These are phyloP conservation scores for Halcyon badia DNA, from an alignment of 2,797 vertebrate species.

Conservation along the genomic window DNA sequence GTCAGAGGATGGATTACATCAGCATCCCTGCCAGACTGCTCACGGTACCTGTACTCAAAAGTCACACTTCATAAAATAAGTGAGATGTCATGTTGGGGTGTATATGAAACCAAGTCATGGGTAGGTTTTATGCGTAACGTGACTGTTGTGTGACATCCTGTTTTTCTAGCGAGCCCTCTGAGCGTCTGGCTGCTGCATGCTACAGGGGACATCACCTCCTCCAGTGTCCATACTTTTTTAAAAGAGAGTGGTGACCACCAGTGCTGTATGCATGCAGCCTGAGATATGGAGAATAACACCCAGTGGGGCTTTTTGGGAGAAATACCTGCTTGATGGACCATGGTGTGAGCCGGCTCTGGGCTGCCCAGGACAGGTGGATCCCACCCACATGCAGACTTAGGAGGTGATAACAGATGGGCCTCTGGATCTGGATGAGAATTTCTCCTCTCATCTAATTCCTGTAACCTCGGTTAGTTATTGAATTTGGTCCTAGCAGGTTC, in stretches of 20 bases:
- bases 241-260: accelerated
- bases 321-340: not conserved
- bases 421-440: not conserved
- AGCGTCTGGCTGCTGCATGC: not conserved
- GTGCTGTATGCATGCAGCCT: not conserved
- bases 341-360: not conserved
- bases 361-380: not conserved
- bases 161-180: not conserved
- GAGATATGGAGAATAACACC: not conserved
- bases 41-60: not conserved
- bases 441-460: not conserved
- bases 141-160: not conserved
- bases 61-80: not conserved
- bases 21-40: not conserved
- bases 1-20: not conserved
- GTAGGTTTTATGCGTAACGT: not conserved
- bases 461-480: not conserved
- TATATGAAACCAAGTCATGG: not conserved
- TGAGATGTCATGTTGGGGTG: not conserved
- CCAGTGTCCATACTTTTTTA: not conserved
- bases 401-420: not conserved
- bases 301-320: not conserved
- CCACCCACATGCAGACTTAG: accelerated
- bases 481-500: not conserved
- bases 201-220: not conserved